Percentiles rank a stretch among this genome's conserved stretches.
phyloP scores from a whole-genome alignment of 2,888 invertebrate species.

The Sympetrum striolatum region DNA sequence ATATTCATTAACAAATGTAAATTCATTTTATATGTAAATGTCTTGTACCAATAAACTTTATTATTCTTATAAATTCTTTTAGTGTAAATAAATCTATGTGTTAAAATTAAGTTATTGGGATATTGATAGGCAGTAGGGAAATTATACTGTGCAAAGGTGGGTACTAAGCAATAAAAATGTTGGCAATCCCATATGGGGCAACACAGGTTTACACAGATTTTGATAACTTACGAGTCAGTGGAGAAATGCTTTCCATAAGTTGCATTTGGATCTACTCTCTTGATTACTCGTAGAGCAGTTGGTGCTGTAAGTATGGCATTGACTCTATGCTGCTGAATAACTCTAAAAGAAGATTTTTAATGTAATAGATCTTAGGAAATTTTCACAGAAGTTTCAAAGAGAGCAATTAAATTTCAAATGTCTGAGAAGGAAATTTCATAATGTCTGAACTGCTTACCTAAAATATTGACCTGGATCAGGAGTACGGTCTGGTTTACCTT shows the following conservation, averaged over 20 bases:
- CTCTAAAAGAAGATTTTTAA: conserved; percentile 61
- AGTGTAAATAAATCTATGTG: no score
- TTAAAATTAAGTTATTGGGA: no score
- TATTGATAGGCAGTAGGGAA: no score
- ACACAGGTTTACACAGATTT: neutral
- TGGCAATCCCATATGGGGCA: neutral
- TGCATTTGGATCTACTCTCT: conserved; percentile 79
- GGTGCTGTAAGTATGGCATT: conserved; percentile 89
- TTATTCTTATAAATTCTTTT: no score
- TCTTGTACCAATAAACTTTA: no score
- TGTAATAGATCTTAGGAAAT: neutral
- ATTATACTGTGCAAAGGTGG: no score
- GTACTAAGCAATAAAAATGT: no score
- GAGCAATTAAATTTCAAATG: neutral
- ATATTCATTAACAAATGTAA: no score
- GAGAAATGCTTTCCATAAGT: conserved; percentile 74
- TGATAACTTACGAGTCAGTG: conserved; percentile 65
- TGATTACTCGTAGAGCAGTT: conserved; percentile 85
- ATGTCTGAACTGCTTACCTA: conserved; percentile 63
- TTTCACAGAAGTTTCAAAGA: neutral
- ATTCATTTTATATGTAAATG: no score
- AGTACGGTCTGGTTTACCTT: conserved; percentile 94
- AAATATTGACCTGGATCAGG: conserved; percentile 93
- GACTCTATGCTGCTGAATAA: conserved; percentile 86
- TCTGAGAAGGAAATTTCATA: neutral